Conservation (phyloP, 2,888 invertebrate species). For the Drosophila pullipes region DNA sequence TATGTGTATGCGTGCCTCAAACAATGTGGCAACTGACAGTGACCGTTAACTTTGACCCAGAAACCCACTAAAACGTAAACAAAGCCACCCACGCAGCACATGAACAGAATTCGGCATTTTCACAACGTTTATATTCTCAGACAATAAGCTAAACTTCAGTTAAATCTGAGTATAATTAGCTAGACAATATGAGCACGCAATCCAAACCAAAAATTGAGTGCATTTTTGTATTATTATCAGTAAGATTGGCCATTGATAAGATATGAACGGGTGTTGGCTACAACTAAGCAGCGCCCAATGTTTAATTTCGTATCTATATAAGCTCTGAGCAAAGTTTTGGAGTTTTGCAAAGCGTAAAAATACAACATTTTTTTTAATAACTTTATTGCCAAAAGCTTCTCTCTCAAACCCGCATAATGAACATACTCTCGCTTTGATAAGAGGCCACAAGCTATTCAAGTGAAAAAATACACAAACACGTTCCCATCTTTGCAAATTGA, state of each 20-base stretch:
- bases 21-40: conserved; percentile 36
- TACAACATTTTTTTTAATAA: conserved; percentile 29
- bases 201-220: conserved; percentile 4
- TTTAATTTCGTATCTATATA: conserved; percentile 30
- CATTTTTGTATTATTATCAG: conserved; percentile 51
- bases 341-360: conserved; percentile 28
- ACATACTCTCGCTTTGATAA: conserved; percentile 11
- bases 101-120: conserved; percentile 4
- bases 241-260: conserved; percentile 49
- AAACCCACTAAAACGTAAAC: conserved; percentile 76
- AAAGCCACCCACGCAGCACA: conserved; percentile 58
- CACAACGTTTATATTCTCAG: conserved; percentile 5
- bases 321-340: conserved; percentile 22
- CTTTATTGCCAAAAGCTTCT: conserved; percentile 32
- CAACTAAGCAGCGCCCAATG: conserved; percentile 13
- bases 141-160: conserved; percentile 5
- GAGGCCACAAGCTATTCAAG: conserved; percentile 8
- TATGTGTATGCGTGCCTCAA: conserved; percentile 1
- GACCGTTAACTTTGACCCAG: conserved; percentile 75
- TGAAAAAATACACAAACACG: background rate
- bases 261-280: conserved; percentile 44
- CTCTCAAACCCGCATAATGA: background rate
- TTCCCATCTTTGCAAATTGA: conserved; percentile 10
- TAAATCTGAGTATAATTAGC: conserved; percentile 32
- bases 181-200: conserved; percentile 35